A percentile compares a stretch with the other conserved stretches of the same genome.
These are phyloP conservation scores for Stenodema calcarata DNA, from an alignment of 2,888 invertebrate species.

Conservation along the genomic window DNA sequence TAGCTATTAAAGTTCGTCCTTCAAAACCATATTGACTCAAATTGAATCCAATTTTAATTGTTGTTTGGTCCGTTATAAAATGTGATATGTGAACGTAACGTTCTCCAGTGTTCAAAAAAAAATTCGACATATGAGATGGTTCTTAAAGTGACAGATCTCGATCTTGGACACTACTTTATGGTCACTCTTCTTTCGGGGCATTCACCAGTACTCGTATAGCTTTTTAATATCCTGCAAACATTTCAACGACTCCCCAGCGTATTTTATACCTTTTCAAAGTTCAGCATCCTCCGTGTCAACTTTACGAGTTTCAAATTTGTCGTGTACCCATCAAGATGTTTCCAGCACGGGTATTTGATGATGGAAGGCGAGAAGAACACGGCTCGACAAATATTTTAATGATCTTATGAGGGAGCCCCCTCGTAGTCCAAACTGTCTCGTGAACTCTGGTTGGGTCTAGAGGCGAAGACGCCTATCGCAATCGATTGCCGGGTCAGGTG, in stretches of 20 bases:
- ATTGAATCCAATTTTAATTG: no score
- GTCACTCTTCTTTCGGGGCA: not conserved
- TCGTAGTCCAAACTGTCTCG: not conserved
- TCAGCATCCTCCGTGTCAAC: not conserved
- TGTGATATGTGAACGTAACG: no score
- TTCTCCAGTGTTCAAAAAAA: not conserved
- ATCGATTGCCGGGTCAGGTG: conserved; percentile 8
- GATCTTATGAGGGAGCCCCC: not conserved
- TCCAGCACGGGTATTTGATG: not conserved
- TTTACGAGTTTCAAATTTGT: not conserved
- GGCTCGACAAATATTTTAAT: not conserved
- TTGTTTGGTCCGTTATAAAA: no score
- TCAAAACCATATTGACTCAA: no score
- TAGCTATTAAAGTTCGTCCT: no score
- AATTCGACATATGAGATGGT: not conserved
- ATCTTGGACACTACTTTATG: not conserved
- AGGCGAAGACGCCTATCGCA: not conserved
- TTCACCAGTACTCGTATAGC: not conserved
- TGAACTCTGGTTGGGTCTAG: not conserved
- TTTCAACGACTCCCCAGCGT: not conserved
- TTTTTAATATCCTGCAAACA: not conserved
- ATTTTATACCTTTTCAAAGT: not conserved
- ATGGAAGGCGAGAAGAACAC: not conserved
- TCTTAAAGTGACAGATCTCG: not conserved
- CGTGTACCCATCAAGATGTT: not conserved